Conservation (phyloP, 1,140 invertebrate species). For the Bactericera cockerelli region DNA sequence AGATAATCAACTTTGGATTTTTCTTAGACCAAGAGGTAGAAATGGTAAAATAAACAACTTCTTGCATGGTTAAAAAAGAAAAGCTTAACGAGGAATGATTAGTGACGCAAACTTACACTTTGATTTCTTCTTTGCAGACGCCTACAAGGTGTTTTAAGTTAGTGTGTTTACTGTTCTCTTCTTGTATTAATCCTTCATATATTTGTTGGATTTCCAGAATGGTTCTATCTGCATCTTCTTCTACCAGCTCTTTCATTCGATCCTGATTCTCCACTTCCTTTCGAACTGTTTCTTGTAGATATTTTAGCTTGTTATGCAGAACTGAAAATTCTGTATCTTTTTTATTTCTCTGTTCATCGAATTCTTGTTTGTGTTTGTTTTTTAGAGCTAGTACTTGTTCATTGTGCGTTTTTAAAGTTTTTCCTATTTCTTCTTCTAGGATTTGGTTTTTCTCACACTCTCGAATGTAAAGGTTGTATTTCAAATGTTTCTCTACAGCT, state of each 20-base stretch:
- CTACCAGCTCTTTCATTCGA: neutral
- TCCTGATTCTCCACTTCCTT: neutral
- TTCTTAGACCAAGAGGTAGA: no score
- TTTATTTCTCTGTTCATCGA: neutral
- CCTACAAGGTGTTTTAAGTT: neutral
- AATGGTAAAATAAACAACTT: no score
- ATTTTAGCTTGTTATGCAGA: neutral
- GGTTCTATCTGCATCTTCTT: constrained; percentile 5
- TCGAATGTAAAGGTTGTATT: neutral
- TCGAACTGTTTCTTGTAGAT: neutral
- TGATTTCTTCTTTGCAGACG: constrained; percentile 4
- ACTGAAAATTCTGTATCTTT: neutral
- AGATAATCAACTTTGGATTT: no score
- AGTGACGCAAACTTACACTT: no score
- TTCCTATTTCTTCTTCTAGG: neutral
- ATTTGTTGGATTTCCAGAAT: neutral
- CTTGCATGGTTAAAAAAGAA: no score
- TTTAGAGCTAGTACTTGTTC: neutral
- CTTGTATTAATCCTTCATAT: neutral
- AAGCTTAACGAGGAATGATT: no score
- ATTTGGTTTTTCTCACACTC: neutral
- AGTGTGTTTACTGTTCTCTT: neutral
- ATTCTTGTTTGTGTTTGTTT: neutral
- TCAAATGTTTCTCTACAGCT: neutral
- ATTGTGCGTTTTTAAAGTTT: neutral